Conservation (phyloP, 2,888 invertebrate genomes). For the Parthenolecanium corni region DNA sequence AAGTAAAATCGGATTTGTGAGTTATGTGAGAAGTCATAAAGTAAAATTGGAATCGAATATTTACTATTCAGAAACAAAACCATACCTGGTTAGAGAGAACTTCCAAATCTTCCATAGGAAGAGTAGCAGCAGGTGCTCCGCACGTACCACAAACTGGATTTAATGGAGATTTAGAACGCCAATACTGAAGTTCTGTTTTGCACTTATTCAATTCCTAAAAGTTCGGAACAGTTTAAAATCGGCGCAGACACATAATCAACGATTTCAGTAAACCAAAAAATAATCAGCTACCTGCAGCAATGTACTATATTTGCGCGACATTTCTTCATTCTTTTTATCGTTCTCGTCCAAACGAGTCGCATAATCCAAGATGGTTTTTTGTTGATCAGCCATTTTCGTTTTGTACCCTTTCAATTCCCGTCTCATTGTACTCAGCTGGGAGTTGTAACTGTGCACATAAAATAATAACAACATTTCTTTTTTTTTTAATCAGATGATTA, state of each 20-base stretch:
- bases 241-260: too few relatives aligned
- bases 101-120: conserved; percentile 50
- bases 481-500: neutral
- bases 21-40: too few relatives aligned
- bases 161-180: conserved; percentile 78
- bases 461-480: neutral
- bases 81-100: conserved; percentile 48
- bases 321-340: conserved; percentile 83
- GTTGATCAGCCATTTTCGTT: conserved; percentile 70
- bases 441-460: conserved; percentile 52
- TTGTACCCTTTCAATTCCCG: conserved; percentile 69
- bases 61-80: neutral
- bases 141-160: conserved; percentile 62
- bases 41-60: too few relatives aligned
- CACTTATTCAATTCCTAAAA: conserved; percentile 75
- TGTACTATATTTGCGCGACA: conserved; percentile 77
- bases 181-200: conserved; percentile 81
- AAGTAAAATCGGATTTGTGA: too few relatives aligned
- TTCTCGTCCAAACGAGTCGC: conserved; percentile 77
- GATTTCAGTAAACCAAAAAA: neutral
- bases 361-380: conserved; percentile 71
- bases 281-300: conserved; percentile 52
- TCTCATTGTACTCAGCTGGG: conserved; percentile 63
- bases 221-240: neutral
- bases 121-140: conserved; percentile 46